A percentile compares a stretch with the other conserved stretches of the same genome.
Evolutionary conservation across 2,888 invertebrate genomes (phyloP).

Genomic region (Trilocha varians): DNA sequence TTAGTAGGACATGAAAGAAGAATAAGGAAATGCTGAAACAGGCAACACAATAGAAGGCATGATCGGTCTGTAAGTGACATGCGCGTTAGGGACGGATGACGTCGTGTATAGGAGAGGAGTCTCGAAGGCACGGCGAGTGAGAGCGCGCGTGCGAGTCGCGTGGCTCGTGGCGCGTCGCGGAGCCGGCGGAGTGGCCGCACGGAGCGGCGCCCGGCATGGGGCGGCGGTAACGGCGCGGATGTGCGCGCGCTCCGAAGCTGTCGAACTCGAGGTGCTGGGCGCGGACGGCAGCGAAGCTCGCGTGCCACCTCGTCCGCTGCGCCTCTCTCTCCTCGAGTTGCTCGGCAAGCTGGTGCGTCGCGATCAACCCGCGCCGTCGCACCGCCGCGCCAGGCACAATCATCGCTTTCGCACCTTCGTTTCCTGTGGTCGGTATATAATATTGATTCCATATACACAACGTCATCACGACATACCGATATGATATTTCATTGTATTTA

Average conservation of each 20-base stretch:
- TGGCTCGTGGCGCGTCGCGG: conserved; percentile 34
- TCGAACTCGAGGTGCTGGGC: conserved; percentile 86
- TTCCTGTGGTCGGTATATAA: conserved; percentile 60
- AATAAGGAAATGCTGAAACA: conserved; percentile 16
- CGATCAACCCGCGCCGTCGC: conserved; percentile 59
- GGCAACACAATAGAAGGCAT: conserved; percentile 33
- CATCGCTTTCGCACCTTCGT: conserved; percentile 71
- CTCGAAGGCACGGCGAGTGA: conserved; percentile 43
- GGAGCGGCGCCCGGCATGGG: conserved; percentile 76
- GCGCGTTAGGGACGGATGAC: conserved; percentile 35
- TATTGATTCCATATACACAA: conserved; percentile 22
- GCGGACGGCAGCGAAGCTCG: conserved; percentile 84
- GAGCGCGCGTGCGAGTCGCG: conserved; percentile 41
- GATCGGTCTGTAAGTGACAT: conserved; percentile 19
- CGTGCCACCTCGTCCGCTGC: conserved; percentile 79
- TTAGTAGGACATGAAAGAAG: neutral
- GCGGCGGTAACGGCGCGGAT: conserved; percentile 82
- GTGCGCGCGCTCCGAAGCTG: conserved; percentile 85
- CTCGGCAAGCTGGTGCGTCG: conserved; percentile 76
- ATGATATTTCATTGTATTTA: neutral
- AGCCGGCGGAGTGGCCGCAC: conserved; percentile 40
- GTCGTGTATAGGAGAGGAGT: conserved; percentile 31
- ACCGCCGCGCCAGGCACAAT: conserved; percentile 64
- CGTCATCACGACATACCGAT: conserved; percentile 9
- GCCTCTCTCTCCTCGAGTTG: conserved; percentile 78